These are phyloP conservation scores for Eledone cirrhosa DNA, from an alignment of 2,888 invertebrate genomes.

Conservation along the genomic window DNA sequence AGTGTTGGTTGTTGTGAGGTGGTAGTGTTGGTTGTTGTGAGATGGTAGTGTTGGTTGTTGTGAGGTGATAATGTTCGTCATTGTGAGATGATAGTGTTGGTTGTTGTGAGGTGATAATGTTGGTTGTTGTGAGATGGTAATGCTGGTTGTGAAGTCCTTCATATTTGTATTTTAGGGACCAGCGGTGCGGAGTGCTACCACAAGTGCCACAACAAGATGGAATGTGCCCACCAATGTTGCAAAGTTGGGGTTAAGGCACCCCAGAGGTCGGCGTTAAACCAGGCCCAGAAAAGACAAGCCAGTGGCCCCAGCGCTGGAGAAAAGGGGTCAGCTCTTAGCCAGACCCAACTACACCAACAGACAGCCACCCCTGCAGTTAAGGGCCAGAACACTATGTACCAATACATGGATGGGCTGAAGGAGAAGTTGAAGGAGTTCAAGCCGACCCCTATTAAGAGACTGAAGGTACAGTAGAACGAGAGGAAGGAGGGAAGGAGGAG, in stretches of 20 bases:
- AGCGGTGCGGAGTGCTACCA: constrained; percentile 47
- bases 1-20: no score
- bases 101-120: no score
- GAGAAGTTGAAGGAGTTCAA: constrained; percentile 35
- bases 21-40: no score
- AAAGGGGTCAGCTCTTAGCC: background rate
- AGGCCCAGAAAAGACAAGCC: constrained; percentile 32
- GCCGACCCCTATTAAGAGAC: constrained; percentile 37
- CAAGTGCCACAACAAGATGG: constrained; percentile 52
- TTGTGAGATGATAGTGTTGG: no score
- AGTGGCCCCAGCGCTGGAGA: no score
- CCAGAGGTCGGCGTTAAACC: no score
- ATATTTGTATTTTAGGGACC: background rate
- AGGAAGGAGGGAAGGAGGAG: no score
- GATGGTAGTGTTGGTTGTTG: no score
- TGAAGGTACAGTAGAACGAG: no score
- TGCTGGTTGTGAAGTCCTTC: no score
- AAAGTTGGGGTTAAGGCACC: constrained; percentile 45
- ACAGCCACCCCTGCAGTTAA: background rate
- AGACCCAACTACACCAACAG: background rate
- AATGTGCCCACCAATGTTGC: constrained; percentile 61
- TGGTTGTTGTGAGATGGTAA: no score
- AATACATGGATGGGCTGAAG: constrained; percentile 25
- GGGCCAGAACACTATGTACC: background rate
- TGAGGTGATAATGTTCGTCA: no score